Evolutionary conservation across 1,140 invertebrate genomes (phyloP), one percentile per base, ranked within the genome.

Genomic region (Rhopalosiphum maidis): DNA sequence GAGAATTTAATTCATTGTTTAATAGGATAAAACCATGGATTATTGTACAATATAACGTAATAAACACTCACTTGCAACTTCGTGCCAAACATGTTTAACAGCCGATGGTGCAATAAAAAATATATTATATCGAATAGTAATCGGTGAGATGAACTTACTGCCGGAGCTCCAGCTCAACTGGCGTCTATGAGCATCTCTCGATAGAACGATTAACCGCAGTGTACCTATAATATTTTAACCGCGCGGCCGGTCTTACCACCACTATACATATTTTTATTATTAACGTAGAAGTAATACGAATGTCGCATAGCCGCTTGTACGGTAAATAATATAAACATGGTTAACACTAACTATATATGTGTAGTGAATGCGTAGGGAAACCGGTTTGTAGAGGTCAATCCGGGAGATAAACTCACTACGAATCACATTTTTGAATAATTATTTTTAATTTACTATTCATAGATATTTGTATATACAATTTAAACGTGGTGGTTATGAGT

Each of bases 361-460:
- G 15, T 68, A 68, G 30, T 68, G 15, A n/a, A n/a, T 68, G 15
- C 18, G 30, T 77, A n/a, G 30, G n/a, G 60, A 77, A 77, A 77
- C 60, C 60, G 60, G 60, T 77, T 77, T 77, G 15, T 51, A 77
- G 60, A 77, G 60, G 60, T 77, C 60, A 77, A 18, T n/a, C 60
- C 15, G 15, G 60, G 60, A 77, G 60, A 77, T 77, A 77, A 77
- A 77, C 60, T 77, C 60, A n/a, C n/a, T 77, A 1, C 0, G 5
- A 77, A 77, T n/a, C 60, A n/a, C 60, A n/a, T 77, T 77, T 77
- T n/a, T 77, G 60, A 77, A 77, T 77, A 77, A 77, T 77, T 77
- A 77, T 77, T 77, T 77, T 77, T n/a, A n/a, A 77, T 77, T 77
- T 77, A n/a, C 30, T n/a, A 35, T n/a, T 1, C 30, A n/a, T 77